Percentiles rank a stretch among this genome's conserved stretches.
phyloP scores from a whole-genome alignment of 2,797 vertebrate genomes.

The Craterocephalus amniculus region DNA sequence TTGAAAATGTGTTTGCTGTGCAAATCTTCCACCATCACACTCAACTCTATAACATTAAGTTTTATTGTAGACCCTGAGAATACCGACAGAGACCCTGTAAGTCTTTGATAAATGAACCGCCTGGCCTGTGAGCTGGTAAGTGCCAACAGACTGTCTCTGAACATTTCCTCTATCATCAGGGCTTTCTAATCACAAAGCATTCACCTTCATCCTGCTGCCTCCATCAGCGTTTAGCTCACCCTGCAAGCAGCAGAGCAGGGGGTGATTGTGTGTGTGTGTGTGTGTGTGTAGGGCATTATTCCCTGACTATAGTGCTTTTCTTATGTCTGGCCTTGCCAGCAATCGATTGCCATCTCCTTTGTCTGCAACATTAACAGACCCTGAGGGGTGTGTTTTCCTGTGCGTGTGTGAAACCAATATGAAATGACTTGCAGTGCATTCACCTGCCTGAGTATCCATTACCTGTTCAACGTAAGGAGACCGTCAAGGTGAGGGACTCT shows the following conservation, averaged over 20 bases:
- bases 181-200: constrained; percentile 70
- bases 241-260: constrained; percentile 33
- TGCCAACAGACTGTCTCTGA: constrained; percentile 67
- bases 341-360: constrained; percentile 72
- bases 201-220: constrained; percentile 71
- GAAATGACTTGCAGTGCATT: constrained; percentile 58
- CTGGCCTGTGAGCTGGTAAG: constrained; percentile 49
- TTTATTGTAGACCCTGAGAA: constrained; percentile 68
- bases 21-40: constrained; percentile 57
- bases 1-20: constrained; percentile 29
- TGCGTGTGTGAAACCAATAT: constrained; percentile 59
- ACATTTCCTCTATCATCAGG: constrained; percentile 72
- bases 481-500: constrained; percentile 67
- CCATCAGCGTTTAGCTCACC: constrained; percentile 69
- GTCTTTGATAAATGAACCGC: constrained; percentile 67
- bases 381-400: constrained; percentile 42
- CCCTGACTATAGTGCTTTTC: constrained; percentile 69
- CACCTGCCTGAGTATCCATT: constrained; percentile 71
- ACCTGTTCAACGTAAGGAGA: constrained; percentile 63
- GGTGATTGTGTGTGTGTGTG: constrained; percentile 14
- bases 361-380: constrained; percentile 75
- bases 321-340: constrained; percentile 68
- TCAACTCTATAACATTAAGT: constrained; percentile 50
- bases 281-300: constrained; percentile 51
- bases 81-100: constrained; percentile 63